Conservation (phyloP, 2,113 vertebrate genomes). For the Megatriorchis doriae region DNA sequence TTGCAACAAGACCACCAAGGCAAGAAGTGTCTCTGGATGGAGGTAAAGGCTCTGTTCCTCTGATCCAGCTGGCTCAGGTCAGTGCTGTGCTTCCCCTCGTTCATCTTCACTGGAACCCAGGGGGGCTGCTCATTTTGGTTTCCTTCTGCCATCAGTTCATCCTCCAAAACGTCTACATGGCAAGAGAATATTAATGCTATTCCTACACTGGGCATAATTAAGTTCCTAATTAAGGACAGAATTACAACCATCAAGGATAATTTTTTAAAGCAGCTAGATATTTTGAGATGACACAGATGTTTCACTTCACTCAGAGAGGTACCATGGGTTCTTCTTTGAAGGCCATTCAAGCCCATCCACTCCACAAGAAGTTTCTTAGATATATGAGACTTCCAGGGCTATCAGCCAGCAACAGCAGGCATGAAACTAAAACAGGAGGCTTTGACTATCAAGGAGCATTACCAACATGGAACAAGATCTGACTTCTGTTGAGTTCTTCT, state of each 20-base stretch:
- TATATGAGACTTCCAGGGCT: background rate
- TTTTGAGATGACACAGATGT: background rate
- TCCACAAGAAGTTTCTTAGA: background rate
- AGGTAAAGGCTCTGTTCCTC: background rate
- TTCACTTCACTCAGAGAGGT: background rate
- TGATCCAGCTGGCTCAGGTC: background rate
- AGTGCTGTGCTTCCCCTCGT: accelerated
- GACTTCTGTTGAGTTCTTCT: background rate
- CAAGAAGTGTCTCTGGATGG: background rate
- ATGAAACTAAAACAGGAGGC: background rate
- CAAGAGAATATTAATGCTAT: background rate
- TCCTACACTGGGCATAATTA: background rate
- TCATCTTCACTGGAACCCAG: background rate
- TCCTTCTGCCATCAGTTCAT: background rate
- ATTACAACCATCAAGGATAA: background rate
- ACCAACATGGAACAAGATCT: background rate
- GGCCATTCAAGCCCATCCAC: background rate
- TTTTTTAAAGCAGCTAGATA: background rate
- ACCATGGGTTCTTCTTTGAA: background rate
- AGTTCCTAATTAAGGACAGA: background rate
- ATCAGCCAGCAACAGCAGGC: background rate
- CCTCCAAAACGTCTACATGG: background rate
- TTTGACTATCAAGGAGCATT: background rate
- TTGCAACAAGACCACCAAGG: background rate
- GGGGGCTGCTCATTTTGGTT: background rate